Percentiles rank a stretch among this genome's conserved stretches.
Evolutionary conservation across 2,888 invertebrate species (phyloP).

Genomic region (Amphipyra tragopoginis): DNA sequence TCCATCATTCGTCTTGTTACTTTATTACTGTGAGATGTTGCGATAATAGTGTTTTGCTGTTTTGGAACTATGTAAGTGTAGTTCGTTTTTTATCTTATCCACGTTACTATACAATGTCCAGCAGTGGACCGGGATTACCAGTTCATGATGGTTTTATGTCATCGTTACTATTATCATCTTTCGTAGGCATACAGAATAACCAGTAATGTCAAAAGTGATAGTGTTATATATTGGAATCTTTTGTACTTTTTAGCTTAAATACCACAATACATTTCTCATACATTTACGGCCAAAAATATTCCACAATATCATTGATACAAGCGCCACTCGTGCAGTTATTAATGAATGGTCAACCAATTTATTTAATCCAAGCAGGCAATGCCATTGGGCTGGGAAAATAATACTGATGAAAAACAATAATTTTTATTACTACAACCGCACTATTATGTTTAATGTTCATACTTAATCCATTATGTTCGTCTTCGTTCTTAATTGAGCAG

Average conservation of each 20-base stretch:
- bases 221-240: too few relatives aligned
- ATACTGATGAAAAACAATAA: constrained; percentile 24
- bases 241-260: too few relatives aligned
- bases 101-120: too few relatives aligned
- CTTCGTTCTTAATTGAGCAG: constrained; percentile 42
- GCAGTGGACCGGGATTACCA: too few relatives aligned
- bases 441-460: constrained; percentile 41
- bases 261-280: constrained; percentile 3
- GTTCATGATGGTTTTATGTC: too few relatives aligned
- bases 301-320: background rate
- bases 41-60: constrained; percentile 7
- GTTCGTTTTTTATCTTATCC: background rate
- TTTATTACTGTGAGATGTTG: constrained; percentile 29
- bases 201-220: too few relatives aligned
- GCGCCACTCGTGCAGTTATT: constrained; percentile 8
- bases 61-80: background rate
- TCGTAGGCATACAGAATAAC: too few relatives aligned
- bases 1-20: constrained; percentile 32
- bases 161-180: too few relatives aligned
- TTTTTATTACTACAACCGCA: constrained; percentile 6
- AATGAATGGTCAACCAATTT: constrained; percentile 16
- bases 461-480: constrained; percentile 36
- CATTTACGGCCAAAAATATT: constrained; percentile 1
- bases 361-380: background rate
- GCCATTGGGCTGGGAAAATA: constrained; percentile 7